Base-by-base conservation (phyloP, 2,113 vertebrate species). In the Morphnarchus princeps region DNA sequence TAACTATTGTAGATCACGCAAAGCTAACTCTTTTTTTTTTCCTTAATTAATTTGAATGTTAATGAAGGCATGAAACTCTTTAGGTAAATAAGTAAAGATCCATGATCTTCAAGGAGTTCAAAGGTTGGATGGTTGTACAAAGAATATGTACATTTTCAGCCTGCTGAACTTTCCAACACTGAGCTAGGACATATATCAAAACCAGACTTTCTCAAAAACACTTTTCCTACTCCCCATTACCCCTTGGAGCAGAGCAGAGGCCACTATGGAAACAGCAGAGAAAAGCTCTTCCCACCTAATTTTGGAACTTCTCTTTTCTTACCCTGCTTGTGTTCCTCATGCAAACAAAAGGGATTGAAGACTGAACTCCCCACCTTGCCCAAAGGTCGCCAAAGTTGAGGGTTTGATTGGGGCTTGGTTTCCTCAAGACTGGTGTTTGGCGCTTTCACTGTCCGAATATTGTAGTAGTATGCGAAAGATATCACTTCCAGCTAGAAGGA, bases 261-360 rank as follows among this genome's bases (percentile, higher is more conserved):
- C 61, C 24, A 25, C 50, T 78, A n/a, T 83, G 36, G 29, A 97
- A 89, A 85, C 21, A 66, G 34, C 49, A 69, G 43, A 92, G 40
- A 70, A 91, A 71, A 69, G 14, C 14, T 82, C 61, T 92, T 93
- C 57, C 61, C 42, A 69, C n/a, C 36, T 92, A 6, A 0, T 58
- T 89, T 91, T 50, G 26, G 20, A 42, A 82, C 66, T 95, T 97
- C 92, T 92, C 49, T 89, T 95, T 97, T 95, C 77, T 87, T 36
- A 74, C 13, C 7, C 52, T 89, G 43, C 36, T 59, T 36, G 6
- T 65, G 78, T 89, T 96, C 52, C 43, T 93, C 40, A 58, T 38
- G 40, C 31, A 62, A 81, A 59, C 21, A 49, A 47, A 89, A 58
- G 15, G 31, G 52, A 82, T 61, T 36, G 47, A 45, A 55, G 70